A percentile compares a stretch with the other conserved stretches of the same genome.
Evolutionary conservation across 2,113 vertebrate genomes (phyloP).

Genomic region (Trogon surrucura): DNA sequence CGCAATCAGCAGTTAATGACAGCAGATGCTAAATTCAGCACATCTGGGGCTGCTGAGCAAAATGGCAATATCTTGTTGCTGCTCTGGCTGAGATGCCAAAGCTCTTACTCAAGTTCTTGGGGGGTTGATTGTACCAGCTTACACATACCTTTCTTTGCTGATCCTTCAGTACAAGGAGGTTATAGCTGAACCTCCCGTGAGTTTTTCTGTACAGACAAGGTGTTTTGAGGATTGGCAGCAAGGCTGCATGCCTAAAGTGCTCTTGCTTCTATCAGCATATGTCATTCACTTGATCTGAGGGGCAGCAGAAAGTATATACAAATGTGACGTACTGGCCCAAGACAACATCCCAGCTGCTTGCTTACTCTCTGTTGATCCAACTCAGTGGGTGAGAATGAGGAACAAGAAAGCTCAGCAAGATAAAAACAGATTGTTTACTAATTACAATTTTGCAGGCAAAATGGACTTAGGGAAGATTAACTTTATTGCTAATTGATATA

Average conservation of each 20-base stretch:
- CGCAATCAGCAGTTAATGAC: background rate
- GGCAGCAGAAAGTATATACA: background rate
- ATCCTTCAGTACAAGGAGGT: background rate
- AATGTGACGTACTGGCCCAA: background rate
- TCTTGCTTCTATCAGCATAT: background rate
- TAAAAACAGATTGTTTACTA: background rate
- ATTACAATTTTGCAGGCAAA: background rate
- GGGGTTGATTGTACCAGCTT: background rate
- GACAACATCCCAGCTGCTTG: background rate
- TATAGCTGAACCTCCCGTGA: background rate
- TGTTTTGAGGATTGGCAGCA: background rate
- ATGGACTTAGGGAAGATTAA: background rate
- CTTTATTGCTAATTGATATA: background rate
- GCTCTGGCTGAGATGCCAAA: background rate
- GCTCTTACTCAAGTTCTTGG: background rate
- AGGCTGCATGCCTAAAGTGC: background rate
- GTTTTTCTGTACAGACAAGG: background rate
- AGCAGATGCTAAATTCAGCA: background rate
- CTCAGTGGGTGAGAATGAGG: background rate
- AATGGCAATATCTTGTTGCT: background rate
- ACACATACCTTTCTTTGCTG: background rate
- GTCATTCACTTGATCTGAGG: background rate
- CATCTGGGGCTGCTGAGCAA: background rate
- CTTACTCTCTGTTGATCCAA: background rate
- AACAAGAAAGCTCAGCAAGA: background rate